Evolutionary conservation across 2,113 vertebrate genomes (phyloP).

Genomic region (Proterorhinus semilunaris): DNA sequence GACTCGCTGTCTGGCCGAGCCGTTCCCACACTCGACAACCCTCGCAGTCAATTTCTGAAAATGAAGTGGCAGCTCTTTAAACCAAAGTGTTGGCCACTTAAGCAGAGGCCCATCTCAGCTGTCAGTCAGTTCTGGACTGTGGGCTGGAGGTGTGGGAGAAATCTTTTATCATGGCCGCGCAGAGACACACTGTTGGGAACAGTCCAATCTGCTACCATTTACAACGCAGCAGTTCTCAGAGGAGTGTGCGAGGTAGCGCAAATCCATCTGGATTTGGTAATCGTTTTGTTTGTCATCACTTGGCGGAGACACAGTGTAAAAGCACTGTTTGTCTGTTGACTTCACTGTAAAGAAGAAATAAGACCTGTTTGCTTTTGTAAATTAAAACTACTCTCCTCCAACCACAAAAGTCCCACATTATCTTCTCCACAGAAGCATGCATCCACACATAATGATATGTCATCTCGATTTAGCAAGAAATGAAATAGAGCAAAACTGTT

Average conservation of each 20-base stretch:
- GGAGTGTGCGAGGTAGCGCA: conserved; percentile 33
- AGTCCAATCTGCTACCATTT: conserved; percentile 50
- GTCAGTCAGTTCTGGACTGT: conserved; percentile 50
- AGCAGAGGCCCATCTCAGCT: conserved; percentile 36
- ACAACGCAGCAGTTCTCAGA: conserved; percentile 22
- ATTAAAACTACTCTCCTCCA: background rate
- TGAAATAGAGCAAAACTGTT: no score
- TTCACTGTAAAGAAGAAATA: background rate
- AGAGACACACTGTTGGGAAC: conserved; percentile 24
- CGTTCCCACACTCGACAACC: conserved; percentile 42
- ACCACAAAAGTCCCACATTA: background rate
- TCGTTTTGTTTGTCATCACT: background rate
- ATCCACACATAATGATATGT: background rate
- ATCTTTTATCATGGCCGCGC: conserved; percentile 55
- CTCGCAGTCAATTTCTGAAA: conserved; percentile 61
- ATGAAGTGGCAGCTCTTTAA: conserved; percentile 60
- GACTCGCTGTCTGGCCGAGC: conserved; percentile 27
- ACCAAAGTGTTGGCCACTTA: conserved; percentile 49
- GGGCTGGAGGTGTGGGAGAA: conserved; percentile 44
- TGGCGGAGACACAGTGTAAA: background rate
- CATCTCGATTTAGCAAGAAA: no score
- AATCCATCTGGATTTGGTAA: conserved; percentile 29
- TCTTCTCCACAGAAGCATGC: background rate
- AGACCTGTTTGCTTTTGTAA: conserved; percentile 3
- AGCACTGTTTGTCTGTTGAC: conserved; percentile 12